Evolutionary conservation across 2,888 invertebrate genomes (phyloP).

Genomic region (Antitype chi): DNA sequence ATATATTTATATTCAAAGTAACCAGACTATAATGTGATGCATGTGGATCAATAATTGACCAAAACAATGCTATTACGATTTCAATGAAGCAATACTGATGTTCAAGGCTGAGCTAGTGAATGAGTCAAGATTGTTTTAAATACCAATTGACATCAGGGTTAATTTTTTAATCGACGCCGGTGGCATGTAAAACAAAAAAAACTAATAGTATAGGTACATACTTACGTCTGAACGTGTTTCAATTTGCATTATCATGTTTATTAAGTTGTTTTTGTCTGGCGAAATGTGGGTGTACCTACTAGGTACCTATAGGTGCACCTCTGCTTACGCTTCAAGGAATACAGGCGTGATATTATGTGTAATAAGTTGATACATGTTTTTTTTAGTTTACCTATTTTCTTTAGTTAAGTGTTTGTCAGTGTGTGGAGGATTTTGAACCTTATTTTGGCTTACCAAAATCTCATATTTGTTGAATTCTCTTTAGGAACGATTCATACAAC

Average conservation of each 20-base stretch:
- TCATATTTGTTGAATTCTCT: neutral
- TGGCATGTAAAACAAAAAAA: neutral
- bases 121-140: constrained; percentile 61
- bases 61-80: constrained; percentile 53
- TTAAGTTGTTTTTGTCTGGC: neutral
- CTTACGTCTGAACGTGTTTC: neutral
- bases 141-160: constrained; percentile 66
- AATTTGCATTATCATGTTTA: neutral
- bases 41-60: constrained; percentile 39
- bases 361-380: neutral
- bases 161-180: constrained; percentile 42
- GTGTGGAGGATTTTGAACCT: neutral
- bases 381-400: neutral
- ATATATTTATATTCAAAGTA: neutral
- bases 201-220: neutral
- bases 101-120: constrained; percentile 60
- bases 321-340: too few species aligned
- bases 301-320: too few species aligned
- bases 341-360: neutral
- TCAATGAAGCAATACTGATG: constrained; percentile 50
- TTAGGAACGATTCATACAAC: neutral
- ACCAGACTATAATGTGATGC: constrained; percentile 1
- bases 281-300: too few species aligned
- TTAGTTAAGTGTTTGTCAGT: neutral
- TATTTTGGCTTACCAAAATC: neutral